Evolutionary conservation across 2,888 invertebrate species (phyloP).

Genomic region (Salticus scenicus): DNA sequence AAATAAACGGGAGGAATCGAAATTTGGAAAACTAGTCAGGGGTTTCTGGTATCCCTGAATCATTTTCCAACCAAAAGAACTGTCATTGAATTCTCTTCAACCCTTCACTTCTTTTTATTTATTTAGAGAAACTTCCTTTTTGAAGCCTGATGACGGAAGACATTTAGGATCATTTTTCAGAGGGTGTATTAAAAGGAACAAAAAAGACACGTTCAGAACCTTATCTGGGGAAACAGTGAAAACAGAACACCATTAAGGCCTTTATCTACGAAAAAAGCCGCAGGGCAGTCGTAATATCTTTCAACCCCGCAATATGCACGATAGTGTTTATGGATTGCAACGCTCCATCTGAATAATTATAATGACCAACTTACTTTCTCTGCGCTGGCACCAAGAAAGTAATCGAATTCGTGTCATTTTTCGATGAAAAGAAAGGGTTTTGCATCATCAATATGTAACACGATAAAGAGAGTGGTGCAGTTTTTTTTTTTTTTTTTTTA

Average conservation of each 20-base stretch:
- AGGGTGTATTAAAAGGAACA: conserved; percentile 36
- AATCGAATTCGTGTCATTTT: conserved; percentile 32
- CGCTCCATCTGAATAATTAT: conserved; percentile 57
- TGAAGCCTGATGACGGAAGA: conserved; percentile 46
- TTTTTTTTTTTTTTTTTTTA: conserved; percentile 15
- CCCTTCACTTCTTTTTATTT: conserved; percentile 40
- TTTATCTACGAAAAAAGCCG: conserved; percentile 42
- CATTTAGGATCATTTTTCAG: conserved; percentile 69
- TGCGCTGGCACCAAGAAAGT: conserved; percentile 4
- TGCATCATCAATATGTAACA: conserved; percentile 37
- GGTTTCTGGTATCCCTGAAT: neutral
- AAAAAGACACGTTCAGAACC: conserved; percentile 41
- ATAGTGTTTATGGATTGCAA: conserved; percentile 68
- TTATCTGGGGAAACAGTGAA: conserved; percentile 48
- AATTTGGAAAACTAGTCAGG: neutral
- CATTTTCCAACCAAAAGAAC: neutral
- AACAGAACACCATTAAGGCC: conserved; percentile 56
- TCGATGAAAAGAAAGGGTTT: conserved; percentile 44
- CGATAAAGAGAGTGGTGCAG: conserved; percentile 33
- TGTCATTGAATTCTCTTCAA: neutral
- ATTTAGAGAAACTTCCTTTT: neutral
- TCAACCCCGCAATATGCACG: conserved; percentile 14
- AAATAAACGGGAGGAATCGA: neutral
- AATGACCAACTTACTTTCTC: conserved; percentile 33
- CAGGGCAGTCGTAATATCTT: conserved; percentile 45